Evolutionary conservation across 2,113 vertebrate species (phyloP).

Genomic region (Zonotrichia leucophrys): DNA sequence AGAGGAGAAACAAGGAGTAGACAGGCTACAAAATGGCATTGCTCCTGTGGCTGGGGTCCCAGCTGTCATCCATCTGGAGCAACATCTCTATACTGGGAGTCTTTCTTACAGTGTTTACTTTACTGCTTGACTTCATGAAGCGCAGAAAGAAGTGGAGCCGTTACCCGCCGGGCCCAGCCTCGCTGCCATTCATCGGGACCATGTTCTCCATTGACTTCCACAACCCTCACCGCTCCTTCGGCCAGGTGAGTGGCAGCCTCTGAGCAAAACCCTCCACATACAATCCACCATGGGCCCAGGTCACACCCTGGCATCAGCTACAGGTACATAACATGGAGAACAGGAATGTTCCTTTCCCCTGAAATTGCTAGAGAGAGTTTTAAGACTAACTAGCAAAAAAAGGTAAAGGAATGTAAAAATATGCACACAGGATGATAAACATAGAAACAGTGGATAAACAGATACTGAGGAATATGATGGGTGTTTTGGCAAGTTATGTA

Average conservation of each 20-base stretch:
- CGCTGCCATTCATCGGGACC: slow-evolving; percentile 63
- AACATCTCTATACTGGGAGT: neutral
- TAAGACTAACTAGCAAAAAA: neutral
- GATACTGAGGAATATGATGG: neutral
- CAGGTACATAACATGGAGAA: neutral
- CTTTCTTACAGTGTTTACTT: slow-evolving; percentile 27
- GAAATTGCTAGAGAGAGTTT: neutral
- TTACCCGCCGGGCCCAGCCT: slow-evolving; percentile 62
- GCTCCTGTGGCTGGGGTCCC: neutral
- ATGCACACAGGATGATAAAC: neutral
- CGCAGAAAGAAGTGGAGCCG: neutral
- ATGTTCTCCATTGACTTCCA: slow-evolving; percentile 41
- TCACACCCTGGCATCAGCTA: neutral
- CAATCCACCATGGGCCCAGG: fast-evolving
- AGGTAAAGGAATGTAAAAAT: neutral
- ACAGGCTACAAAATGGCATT: neutral
- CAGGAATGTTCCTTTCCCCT: neutral
- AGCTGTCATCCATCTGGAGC: neutral
- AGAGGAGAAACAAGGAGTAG: neutral
- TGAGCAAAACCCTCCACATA: fast-evolving
- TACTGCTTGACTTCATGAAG: slow-evolving; percentile 69
- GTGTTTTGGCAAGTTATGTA: neutral
- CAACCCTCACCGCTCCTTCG: neutral
- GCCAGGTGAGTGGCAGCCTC: slow-evolving; percentile 26
- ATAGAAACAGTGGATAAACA: neutral